Evolutionary conservation across 1,140 invertebrate genomes (phyloP).

Genomic region (Diplogasteroides magnus): DNA sequence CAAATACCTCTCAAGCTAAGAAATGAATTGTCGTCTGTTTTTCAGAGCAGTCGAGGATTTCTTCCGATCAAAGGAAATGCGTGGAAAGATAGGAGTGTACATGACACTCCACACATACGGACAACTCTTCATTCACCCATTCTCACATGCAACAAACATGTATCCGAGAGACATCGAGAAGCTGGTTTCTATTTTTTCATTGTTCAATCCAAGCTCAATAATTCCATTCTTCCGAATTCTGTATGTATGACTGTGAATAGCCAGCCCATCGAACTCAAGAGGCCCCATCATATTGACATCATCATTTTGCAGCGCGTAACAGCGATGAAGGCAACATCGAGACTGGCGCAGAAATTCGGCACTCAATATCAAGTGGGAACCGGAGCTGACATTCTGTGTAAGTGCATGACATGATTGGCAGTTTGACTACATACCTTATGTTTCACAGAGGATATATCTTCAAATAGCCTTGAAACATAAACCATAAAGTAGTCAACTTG

Average conservation of each 20-base stretch:
- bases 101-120: conserved; percentile 46
- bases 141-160: conserved; percentile 29
- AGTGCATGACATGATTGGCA: conserved; percentile 10
- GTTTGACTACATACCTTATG: too few relatives aligned
- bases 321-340: conserved; percentile 38
- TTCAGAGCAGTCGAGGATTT: conserved; percentile 39
- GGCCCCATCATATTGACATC: neutral
- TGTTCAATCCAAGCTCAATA: conserved; percentile 6
- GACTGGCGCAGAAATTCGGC: conserved; percentile 37
- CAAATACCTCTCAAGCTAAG: neutral
- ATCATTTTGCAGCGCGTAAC: conserved; percentile 25
- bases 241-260: too few relatives aligned
- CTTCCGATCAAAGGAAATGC: conserved; percentile 30
- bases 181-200: conserved; percentile 28
- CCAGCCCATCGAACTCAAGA: too few relatives aligned
- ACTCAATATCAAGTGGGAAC: conserved; percentile 45
- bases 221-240: too few relatives aligned
- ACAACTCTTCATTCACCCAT: conserved; percentile 46
- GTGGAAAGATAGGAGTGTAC: conserved; percentile 38
- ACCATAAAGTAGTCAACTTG: too few relatives aligned
- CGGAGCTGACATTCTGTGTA: conserved; percentile 40
- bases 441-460: too few relatives aligned
- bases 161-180: conserved; percentile 40
- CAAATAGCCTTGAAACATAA: too few relatives aligned
- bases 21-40: neutral